Evolutionary conservation across 2,888 invertebrate species (phyloP).

Genomic region (Parnassius orleans): DNA sequence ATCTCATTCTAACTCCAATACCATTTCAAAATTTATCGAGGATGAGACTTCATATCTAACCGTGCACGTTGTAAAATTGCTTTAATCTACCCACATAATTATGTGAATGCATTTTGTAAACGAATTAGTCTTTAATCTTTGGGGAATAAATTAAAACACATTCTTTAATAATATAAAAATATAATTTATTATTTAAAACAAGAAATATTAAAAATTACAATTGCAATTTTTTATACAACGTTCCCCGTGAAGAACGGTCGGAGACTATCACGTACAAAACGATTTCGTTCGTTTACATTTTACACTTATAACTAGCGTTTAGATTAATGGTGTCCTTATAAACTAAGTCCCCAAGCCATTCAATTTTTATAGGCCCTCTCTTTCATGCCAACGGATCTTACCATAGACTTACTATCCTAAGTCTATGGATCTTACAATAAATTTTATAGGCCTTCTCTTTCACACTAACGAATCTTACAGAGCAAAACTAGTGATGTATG

Average conservation of each 20-base stretch:
- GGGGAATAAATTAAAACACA: conserved; percentile 23
- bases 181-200: conserved; percentile 78
- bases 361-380: conserved; percentile 3
- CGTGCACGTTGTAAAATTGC: too few species aligned
- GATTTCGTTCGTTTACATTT: conserved; percentile 49
- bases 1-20: too few species aligned
- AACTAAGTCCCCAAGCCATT: conserved; percentile 5
- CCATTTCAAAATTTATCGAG: too few species aligned
- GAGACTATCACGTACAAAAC: conserved; percentile 55
- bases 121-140: background rate
- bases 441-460: conserved; percentile 1
- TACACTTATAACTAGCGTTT: conserved; percentile 58
- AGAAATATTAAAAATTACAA: conserved; percentile 66
- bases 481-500: conserved; percentile 6
- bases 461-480: background rate
- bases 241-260: conserved; percentile 37
- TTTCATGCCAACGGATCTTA: background rate
- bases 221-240: conserved; percentile 58
- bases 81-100: too few species aligned
- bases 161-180: conserved; percentile 54
- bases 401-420: too few species aligned
- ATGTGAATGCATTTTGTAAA: too few species aligned
- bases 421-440: too few species aligned
- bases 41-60: too few species aligned
- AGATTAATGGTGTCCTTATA: conserved; percentile 42